A percentile compares a stretch with the other conserved stretches of the same genome.
Conservation (phyloP, 1,140 invertebrate species). For the Rhyzopertha dominica region DNA sequence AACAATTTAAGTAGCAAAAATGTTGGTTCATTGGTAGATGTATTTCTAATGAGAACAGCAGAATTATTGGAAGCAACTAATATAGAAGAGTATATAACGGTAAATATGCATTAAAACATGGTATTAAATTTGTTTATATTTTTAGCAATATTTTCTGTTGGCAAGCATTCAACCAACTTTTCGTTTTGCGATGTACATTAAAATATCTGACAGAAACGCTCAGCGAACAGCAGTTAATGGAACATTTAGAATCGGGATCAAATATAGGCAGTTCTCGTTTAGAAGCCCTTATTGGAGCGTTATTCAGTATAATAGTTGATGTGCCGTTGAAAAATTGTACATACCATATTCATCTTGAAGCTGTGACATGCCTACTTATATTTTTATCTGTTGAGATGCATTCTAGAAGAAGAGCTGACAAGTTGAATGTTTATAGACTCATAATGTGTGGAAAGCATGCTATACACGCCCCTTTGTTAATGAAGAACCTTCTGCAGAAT, state of each 20-base stretch:
- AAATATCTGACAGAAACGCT: constrained; percentile 85
- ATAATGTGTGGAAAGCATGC: constrained; percentile 69
- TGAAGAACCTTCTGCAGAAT: constrained; percentile 72
- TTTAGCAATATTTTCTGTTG: constrained; percentile 85
- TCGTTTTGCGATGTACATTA: constrained; percentile 80
- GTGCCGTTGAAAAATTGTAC: constrained; percentile 80
- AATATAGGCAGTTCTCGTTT: constrained; percentile 38
- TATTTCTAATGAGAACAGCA: constrained; percentile 71
- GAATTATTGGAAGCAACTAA: constrained; percentile 78
- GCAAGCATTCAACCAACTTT: constrained; percentile 92
- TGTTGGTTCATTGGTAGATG: constrained; percentile 76
- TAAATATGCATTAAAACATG: constrained; percentile 16
- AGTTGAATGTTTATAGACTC: constrained; percentile 56
- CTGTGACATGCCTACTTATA: constrained; percentile 79
- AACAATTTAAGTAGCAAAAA: constrained; percentile 86
- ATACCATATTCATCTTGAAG: constrained; percentile 82
- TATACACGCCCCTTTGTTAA: constrained; percentile 66
- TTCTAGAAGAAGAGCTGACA: constrained; percentile 60
- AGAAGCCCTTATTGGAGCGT: constrained; percentile 60
- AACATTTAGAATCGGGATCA: constrained; percentile 60
- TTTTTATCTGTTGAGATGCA: constrained; percentile 87
- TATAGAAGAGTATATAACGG: constrained; percentile 71
- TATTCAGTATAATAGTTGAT: constrained; percentile 72
- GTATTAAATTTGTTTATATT: constrained; percentile 27
- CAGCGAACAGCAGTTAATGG: constrained; percentile 67